Percentiles rank a stretch among this genome's conserved stretches.
Conservation (phyloP, 2,113 vertebrate genomes). For the Nothoprocta perdicaria region DNA sequence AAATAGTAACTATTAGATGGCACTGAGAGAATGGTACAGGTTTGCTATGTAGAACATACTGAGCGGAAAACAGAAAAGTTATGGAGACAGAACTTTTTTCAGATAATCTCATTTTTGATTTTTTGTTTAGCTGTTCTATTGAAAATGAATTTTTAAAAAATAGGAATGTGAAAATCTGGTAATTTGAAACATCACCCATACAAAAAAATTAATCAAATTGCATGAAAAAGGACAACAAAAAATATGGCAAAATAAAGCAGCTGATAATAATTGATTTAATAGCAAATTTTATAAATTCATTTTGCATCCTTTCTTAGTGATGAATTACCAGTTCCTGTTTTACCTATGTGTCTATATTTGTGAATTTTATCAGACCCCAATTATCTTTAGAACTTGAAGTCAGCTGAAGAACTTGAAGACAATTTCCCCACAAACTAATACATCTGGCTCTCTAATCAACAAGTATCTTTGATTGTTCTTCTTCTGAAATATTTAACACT, state of each 20-base stretch:
- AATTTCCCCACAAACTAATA: background rate
- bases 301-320: background rate
- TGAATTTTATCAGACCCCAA: background rate
- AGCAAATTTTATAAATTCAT: background rate
- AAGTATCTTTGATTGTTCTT: rapidly evolving
- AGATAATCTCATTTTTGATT: too few relatives aligned
- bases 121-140: background rate
- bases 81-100: background rate
- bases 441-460: background rate
- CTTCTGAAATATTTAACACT: background rate
- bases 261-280: background rate
- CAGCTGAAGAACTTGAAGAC: too few relatives aligned
- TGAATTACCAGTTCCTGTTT: background rate
- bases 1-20: background rate
- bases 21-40: background rate
- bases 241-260: background rate
- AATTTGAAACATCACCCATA: background rate
- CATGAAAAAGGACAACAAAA: background rate
- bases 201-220: background rate
- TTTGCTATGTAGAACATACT: background rate
- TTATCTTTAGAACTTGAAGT: background rate
- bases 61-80: background rate
- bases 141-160: background rate
- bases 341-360: background rate
- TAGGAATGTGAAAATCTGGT: background rate